These are phyloP conservation scores for Poeciliopsis infans DNA, from an alignment of 2,797 vertebrate genomes.

Conservation along the genomic window DNA sequence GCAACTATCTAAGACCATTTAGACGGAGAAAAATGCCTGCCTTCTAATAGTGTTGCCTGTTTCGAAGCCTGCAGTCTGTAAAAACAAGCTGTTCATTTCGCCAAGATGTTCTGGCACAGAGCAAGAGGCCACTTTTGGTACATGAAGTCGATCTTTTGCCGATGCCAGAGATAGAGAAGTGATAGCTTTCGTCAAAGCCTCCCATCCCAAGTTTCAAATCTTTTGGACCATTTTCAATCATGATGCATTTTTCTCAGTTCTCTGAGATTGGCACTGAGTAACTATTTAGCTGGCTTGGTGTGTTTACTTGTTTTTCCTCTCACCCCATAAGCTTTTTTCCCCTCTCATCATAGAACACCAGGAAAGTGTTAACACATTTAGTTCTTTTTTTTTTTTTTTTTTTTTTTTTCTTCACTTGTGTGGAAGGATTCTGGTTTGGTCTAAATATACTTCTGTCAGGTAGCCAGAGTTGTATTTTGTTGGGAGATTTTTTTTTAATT, in stretches of 20 bases:
- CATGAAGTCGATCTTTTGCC: conserved; percentile 36
- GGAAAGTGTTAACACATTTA: conserved; percentile 52
- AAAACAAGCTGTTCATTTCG: conserved; percentile 41
- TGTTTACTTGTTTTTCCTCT: conserved; percentile 43
- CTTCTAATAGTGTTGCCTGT: conserved; percentile 14
- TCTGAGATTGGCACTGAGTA: conserved; percentile 31
- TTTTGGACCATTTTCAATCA: conserved; percentile 52
- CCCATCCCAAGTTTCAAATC: conserved; percentile 37
- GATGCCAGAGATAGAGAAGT: conserved; percentile 49
- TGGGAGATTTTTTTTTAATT: background rate
- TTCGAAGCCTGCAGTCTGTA: conserved; percentile 35
- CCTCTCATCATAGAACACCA: conserved; percentile 26
- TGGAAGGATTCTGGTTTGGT: conserved; percentile 31
- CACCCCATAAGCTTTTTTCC: conserved; percentile 39
- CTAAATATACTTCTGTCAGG: conserved; percentile 36
- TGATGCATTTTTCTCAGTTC: conserved; percentile 31
- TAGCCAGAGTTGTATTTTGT: conserved; percentile 10
- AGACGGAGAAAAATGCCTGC: background rate
- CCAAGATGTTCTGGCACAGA: conserved; percentile 55
- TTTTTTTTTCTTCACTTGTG: conserved; percentile 13
- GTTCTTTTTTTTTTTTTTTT: conserved; percentile 13
- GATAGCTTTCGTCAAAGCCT: conserved; percentile 48
- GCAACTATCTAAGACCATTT: background rate
- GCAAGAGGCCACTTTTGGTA: conserved; percentile 32
- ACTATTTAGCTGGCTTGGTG: conserved; percentile 37